These are phyloP conservation scores for Drosophila formosana DNA, from an alignment of 2,888 invertebrate species.

Conservation along the genomic window DNA sequence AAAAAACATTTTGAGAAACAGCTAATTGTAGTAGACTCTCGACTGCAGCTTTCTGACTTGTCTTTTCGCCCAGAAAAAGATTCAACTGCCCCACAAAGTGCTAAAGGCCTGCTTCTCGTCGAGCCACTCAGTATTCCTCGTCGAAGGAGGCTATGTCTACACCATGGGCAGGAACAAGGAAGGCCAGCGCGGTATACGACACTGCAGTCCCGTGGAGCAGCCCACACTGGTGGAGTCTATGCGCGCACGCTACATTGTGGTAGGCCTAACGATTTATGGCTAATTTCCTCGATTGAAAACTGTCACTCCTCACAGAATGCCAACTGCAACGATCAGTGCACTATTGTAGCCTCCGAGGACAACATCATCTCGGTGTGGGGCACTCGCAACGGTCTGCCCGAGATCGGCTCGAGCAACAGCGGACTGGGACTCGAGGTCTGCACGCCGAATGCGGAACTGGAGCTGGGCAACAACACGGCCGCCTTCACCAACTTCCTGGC, in stretches of 20 bases:
- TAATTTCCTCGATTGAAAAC: neutral
- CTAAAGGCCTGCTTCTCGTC: constrained; percentile 87
- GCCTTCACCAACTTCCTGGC: constrained; percentile 85
- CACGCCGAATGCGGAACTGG: constrained; percentile 70
- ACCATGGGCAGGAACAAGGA: constrained; percentile 89
- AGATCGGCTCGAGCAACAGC: constrained; percentile 60
- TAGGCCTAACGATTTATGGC: constrained; percentile 26
- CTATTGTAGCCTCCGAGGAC: constrained; percentile 88
- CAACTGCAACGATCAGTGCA: constrained; percentile 88
- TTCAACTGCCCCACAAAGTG: constrained; percentile 87
- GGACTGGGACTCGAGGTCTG: constrained; percentile 60
- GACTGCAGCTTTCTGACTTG: neutral
- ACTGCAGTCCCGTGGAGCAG: constrained; percentile 75
- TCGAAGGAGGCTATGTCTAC: constrained; percentile 88
- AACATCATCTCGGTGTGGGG: constrained; percentile 91
- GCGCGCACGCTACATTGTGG: constrained; percentile 82
- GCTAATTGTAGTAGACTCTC: no score
- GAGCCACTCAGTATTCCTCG: constrained; percentile 88
- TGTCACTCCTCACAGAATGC: constrained; percentile 85
- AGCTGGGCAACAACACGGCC: constrained; percentile 84
- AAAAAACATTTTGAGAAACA: no score
- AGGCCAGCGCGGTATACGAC: constrained; percentile 87
- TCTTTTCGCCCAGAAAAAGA: constrained; percentile 79
- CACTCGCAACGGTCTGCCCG: constrained; percentile 85
- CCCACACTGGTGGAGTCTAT: constrained; percentile 82